Evolutionary conservation across 2,113 vertebrate species (phyloP), one percentile per base, ranked within the genome.

Genomic region (Lepus timidus): DNA sequence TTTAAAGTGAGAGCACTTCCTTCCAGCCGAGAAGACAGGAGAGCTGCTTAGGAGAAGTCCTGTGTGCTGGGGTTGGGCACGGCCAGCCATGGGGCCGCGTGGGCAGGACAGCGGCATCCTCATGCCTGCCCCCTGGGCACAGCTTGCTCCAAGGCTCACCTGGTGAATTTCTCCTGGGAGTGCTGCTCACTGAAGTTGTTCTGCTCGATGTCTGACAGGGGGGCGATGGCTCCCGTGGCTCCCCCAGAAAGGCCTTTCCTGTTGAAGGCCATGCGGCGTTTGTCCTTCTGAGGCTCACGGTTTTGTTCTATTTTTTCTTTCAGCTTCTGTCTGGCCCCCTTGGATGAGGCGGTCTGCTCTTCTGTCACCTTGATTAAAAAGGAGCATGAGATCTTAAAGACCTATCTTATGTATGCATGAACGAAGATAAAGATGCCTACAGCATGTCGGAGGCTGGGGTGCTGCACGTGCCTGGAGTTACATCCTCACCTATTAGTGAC

Each of bases 221-320:
- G 14, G 0, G 90, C 62, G 14, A 80, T 0, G 1, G 85, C 3
- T n/a, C 82, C 95, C 0, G 64, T 6, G 1, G 55, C 9, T 0
- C 27, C 83, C 0, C 12, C 19, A 9, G 82, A 91, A 62, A 22
- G 0, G 51, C 79, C 93, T 83, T 96, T 98, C 92, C 83, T 98
- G 78, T 87, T 58, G 8, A 86, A 25, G 6, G 51, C 0, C 0
- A 70, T 62, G 25, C 68, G 95, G 3, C 73, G 97, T 36, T 97
- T 98, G 22, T 98, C 98, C 96, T 96, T 98, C 1, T 20, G 64
- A 70, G 65, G 70, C 0, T 98, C 98, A 1, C 49, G 90, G 4
- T 12, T 20, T 31, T 71, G 96, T 0, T 85, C 62, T 0, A 3
- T 12, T 94, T 98, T 98, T 20, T 98, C 97, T 81, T 96, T 99